Evolutionary conservation across 1,140 invertebrate species (phyloP), one percentile per base, ranked within the genome.

Genomic region (Aphelinus certus): DNA sequence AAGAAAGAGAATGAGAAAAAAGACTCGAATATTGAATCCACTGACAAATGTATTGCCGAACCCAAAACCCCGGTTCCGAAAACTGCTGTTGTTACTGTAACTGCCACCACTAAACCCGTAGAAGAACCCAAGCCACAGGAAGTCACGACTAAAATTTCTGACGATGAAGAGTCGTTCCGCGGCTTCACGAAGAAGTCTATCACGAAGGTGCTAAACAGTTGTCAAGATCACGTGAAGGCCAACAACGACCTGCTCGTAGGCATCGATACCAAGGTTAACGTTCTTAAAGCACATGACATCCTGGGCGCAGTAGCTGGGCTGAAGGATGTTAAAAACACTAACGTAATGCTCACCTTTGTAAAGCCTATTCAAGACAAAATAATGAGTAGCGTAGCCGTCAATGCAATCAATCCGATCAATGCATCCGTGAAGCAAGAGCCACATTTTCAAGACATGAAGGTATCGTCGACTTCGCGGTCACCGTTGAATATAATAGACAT

Each of bases 161-260:
- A 86, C 0, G 89, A 90, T 51, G 89, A 90, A 6, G 88, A 90
- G 63, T 88, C 88, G 76, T 90, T 89, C 79, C 85, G 87, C n/a
- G 88, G 88, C 47, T 89, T 90, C 76, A 81, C 84, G 0, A 87
- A 86, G 68, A 88, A 86, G 66, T 83, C 85, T 0, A 83, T 85
- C 68, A 80, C 83, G 0, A 87, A 85, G 71, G 83, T 84, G 5
- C 47, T 82, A 42, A 85, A 79, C 71, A 80, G 81, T 0, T 82
- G 80, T 47, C 80, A 82, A 47, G 78, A 75, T 2, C 81, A 82
- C 56, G 83, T 74, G 4, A 84, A 79, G 66, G 79, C 74, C 3
- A 83, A 82, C 80, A 48, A 79, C 9, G 26, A 26, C 26, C 55
- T 81, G 6, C 65, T 10, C 2, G 73, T 65, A 2, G 55, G 71